Base-by-base conservation (phyloP, 2,797 vertebrate genomes). In the Garrulus glandarius region DNA sequence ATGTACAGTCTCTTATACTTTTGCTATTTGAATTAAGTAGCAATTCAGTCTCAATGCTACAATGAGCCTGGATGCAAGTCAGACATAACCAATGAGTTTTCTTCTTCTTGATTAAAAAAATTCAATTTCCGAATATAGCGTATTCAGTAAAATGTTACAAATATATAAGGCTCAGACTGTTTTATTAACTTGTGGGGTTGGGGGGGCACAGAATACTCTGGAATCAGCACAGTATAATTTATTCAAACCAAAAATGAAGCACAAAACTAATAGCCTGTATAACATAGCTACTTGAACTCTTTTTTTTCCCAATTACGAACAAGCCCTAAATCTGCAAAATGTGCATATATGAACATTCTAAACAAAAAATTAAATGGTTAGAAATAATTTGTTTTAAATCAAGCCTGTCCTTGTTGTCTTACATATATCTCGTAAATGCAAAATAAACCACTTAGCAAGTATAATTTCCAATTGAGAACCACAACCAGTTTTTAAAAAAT, bases 401-500 rank as follows among this genome's bases (percentile, higher is more conserved):
- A 60, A 32, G 16, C 1, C 10, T 47, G 27, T 39, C 30, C 20
- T 56, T 61, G 8, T 29, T 49, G 32, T 15, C 5, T 36, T 30
- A 2, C 3, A 50, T 36, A n/a, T 50, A 39, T 22, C 44, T 49
- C 47, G 4, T 16, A 86, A 67, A 59, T 9, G 37, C 18, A 85
- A 79, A 89, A 55, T 32, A 79, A 81, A 41, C 3, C n/a, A 68
- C 20, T 63, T 37, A n/a, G 32, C 1, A 65, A 75, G 11, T 49
- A 67, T 11, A 23, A 71, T 53, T 70, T 53, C 16, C 5, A 11
- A 61, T 0, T 19, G 41, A 57, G 78, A 87, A 30, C 1, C 3
- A 46, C 52, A 56, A 85, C 43, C 2, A 14, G 1, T 26, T 63
- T 2, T 1, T 0, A 5, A 52, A 39, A 49, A 39, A n/a, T 10